Percentiles rank a stretch among this genome's conserved stretches.
Conservation (phyloP, 2,888 invertebrate species). For the Spodoptera picta region DNA sequence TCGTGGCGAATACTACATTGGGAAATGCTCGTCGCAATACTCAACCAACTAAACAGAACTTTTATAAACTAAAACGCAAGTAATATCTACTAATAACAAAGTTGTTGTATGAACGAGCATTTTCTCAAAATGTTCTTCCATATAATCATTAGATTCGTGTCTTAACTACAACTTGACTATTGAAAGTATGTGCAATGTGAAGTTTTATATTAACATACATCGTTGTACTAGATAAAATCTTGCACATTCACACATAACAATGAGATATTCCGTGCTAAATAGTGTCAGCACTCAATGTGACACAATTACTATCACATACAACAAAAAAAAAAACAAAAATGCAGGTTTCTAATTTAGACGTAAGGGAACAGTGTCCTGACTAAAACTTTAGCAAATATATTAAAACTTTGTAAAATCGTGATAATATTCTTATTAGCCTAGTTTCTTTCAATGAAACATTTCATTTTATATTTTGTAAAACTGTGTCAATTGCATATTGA, state of each 20-base stretch:
- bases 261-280: conserved; percentile 6
- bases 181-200: too few relatives aligned
- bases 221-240: conserved; percentile 8
- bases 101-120: not conserved
- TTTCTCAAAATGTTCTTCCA: conserved; percentile 20
- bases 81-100: conserved; percentile 16
- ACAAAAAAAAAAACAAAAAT: conserved; percentile 1
- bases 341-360: conserved; percentile 14
- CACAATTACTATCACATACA: not conserved
- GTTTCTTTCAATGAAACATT: conserved; percentile 24
- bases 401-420: conserved; percentile 32
- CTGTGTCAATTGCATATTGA: conserved; percentile 26
- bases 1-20: conserved; percentile 1
- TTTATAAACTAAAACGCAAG: conserved; percentile 14
- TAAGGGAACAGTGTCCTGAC: conserved; percentile 11
- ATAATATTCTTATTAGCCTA: conserved; percentile 34
- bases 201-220: not conserved
- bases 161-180: not conserved
- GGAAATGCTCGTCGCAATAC: not conserved
- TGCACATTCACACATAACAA: not conserved
- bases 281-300: not conserved
- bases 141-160: not conserved
- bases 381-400: conserved; percentile 38
- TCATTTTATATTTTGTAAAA: conserved; percentile 19
- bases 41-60: conserved; percentile 2